Percentiles rank a stretch among this genome's conserved stretches.
Evolutionary conservation across 2,113 vertebrate species (phyloP).

Genomic region (Oreochromis niloticus): DNA sequence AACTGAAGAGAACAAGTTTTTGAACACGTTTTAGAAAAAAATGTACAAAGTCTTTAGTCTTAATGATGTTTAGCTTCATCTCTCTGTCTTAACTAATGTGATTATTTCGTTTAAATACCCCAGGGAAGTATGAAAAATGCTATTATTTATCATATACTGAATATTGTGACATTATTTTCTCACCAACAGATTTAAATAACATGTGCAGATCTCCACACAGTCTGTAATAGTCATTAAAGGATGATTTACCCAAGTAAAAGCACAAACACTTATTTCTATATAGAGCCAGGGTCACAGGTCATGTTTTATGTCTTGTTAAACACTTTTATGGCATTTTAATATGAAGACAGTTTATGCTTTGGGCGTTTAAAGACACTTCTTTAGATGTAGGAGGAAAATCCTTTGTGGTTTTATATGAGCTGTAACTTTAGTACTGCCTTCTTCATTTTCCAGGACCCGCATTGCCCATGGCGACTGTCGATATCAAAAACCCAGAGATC

Average conservation of each 20-base stretch:
- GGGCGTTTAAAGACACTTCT: not conserved
- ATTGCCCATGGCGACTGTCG: conserved; percentile 93
- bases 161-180: not conserved
- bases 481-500: conserved; percentile 98
- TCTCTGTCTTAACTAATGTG: not conserved
- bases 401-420: not conserved
- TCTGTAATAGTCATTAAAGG: not conserved
- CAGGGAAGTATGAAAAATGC: not conserved
- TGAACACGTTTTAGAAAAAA: not conserved
- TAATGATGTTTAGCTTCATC: not conserved
- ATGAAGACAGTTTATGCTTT: not conserved
- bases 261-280: not conserved
- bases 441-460: conserved; percentile 74
- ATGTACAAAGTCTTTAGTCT: not conserved
- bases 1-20: not conserved
- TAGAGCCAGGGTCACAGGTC: not conserved
- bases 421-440: not conserved
- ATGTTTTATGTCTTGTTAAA: not conserved
- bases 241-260: not conserved
- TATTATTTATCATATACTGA: not conserved
- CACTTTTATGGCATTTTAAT: not conserved
- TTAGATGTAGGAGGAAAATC: not conserved
- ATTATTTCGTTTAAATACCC: not conserved
- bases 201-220: not conserved
- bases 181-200: not conserved